These are phyloP conservation scores for Notiomystis cincta DNA, from an alignment of 2,113 vertebrate species.

Conservation along the genomic window DNA sequence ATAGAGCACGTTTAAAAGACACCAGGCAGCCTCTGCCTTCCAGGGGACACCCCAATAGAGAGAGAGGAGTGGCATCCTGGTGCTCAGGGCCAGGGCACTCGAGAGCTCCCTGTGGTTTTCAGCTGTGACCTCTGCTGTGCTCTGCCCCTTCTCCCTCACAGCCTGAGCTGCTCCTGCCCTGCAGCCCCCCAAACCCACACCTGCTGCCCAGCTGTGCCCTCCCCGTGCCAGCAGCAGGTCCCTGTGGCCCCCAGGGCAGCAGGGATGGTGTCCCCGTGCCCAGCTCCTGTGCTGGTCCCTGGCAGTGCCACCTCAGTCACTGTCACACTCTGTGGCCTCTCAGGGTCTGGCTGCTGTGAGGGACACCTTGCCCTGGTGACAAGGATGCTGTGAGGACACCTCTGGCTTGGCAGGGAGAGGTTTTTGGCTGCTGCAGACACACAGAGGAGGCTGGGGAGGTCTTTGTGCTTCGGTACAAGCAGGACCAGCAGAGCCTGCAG, in stretches of 20 bases:
- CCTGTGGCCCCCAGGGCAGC: background rate
- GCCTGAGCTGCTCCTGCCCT: background rate
- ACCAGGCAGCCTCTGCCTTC: background rate
- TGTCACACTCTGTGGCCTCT: background rate
- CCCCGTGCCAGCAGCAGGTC: background rate
- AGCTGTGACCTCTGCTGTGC: background rate
- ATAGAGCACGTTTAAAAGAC: conserved; percentile 29
- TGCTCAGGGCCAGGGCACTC: background rate
- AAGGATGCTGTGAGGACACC: background rate
- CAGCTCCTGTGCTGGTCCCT: background rate
- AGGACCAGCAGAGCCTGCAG: background rate
- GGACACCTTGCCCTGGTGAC: fast-evolving
- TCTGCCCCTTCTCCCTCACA: background rate
- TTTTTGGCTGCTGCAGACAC: background rate
- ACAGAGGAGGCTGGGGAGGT: no score
- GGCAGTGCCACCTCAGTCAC: no score
- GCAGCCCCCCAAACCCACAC: background rate
- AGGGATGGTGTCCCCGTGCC: background rate
- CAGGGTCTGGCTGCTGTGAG: background rate
- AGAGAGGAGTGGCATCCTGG: background rate
- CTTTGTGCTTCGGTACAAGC: background rate
- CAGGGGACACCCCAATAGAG: background rate
- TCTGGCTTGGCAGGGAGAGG: background rate
- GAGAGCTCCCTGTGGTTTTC: background rate
- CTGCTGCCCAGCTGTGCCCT: background rate